Evolutionary conservation across 2,888 invertebrate genomes (phyloP), one percentile per base, ranked within the genome.

Genomic region (Pseudococcus longispinus): DNA sequence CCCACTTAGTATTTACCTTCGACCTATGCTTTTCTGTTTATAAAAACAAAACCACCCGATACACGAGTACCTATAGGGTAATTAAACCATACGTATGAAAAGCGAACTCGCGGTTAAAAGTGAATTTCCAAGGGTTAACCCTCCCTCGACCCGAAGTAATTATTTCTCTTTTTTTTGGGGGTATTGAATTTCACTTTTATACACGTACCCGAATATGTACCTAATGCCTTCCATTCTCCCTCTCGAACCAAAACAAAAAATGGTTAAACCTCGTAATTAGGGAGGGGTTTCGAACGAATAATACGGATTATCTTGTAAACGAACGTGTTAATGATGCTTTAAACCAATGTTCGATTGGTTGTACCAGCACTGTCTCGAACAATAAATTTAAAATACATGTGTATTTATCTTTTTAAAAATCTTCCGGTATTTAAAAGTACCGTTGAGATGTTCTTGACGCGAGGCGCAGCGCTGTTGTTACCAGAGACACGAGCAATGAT

Each of bases 41-140:
- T 29, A 70, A 70, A 70, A 29, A 70, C 65, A 26, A 29, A 29
- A 29, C 29, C 70, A 29, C 23, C 23, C 60, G 9, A 37, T 37
- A 23, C n/a, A n/a, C n/a, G n/a, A n/a, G n/a, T n/a, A n/a, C n/a
- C n/a, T n/a, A 23, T 60, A 60, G 6, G 23, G 23, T 15, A 60
- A 60, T 60, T 60, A 60, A 23, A 60, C 60, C 5, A 23, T 9
- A 13, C 15, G 15, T 8, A 70, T 70, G 29, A 29, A 70, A 70
- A 70, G 70, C 70, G 70, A 70, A 70, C 70, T 70, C 70, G 70
- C 29, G 70, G 70, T 70, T 70, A 70, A 70, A 70, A 70, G 70
- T 70, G 70, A 70, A 70, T 70, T 70, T 70, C 70, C 29, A 29
- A 70, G 29, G 29, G 70, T 32, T 18, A 70, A 70, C 18, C 18